Percentiles rank a stretch among this genome's conserved stretches.
Evolutionary conservation across 2,888 invertebrate genomes (phyloP).

Genomic region (Agelastica alni): DNA sequence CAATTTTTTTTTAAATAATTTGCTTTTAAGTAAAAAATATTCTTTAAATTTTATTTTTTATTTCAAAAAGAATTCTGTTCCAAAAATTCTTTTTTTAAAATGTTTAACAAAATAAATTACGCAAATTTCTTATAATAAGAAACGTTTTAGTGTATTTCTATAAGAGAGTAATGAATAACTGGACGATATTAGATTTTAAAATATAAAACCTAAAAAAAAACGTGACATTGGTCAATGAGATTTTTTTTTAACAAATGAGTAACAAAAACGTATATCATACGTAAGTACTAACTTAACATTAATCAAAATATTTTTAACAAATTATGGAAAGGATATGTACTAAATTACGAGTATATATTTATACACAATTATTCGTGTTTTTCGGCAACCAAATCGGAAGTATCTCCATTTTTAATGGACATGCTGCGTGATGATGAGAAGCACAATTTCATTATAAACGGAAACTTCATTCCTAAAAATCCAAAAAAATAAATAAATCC

Average conservation of each 20-base stretch:
- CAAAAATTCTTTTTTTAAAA: no score
- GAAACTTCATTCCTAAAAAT: conserved; percentile 93
- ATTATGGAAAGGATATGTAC: conserved; percentile 50
- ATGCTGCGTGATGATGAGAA: conserved; percentile 85
- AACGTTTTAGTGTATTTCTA: no score
- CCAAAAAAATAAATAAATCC: no score
- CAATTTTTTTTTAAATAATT: no score
- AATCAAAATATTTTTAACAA: conserved; percentile 30
- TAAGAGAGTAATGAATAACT: no score
- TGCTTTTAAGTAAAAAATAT: no score
- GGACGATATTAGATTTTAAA: no score
- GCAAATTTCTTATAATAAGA: no score
- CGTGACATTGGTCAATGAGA: conserved; percentile 34
- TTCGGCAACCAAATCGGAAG: conserved; percentile 44
- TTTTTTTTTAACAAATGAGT: conserved; percentile 22
- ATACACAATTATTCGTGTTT: conserved; percentile 38
- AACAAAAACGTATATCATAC: conserved; percentile 20
- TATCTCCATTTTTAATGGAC: conserved; percentile 58
- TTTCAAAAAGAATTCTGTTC: no score
- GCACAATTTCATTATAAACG: conserved; percentile 97
- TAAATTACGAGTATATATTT: conserved; percentile 17
- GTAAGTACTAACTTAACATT: conserved; percentile 33
- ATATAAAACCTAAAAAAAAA: no score
- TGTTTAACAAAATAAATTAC: no score
- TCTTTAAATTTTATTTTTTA: no score